Base-by-base conservation (phyloP, 2,113 vertebrate genomes). In the Tychaedon coryphoeus region DNA sequence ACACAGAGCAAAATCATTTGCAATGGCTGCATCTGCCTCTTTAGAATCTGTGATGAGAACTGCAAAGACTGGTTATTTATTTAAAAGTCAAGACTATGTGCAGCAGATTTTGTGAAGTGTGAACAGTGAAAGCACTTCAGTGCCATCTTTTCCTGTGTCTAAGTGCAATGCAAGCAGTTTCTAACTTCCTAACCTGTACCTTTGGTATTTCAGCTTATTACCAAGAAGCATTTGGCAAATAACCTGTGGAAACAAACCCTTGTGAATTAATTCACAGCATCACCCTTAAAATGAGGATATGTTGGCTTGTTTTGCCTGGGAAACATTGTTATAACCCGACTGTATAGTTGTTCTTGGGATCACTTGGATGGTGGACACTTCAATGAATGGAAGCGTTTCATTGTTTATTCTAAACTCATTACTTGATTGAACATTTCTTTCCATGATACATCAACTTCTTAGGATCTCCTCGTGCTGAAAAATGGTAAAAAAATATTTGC, bases 1-100 rank as follows among this genome's bases (percentile, higher is more conserved):
- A 88, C 92, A 85, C 51, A 1, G n/a, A 95, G 67, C 12, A 93
- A 97, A 96, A 95, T 92, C 40, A 92, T 95, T 96, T 95, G 91
- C 87, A 93, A 96, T 85, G 89, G 74, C 70, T 95, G 77, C 93
- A 96, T 95, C 96, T 94, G 94, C 71, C 91, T 95, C 93, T 94
- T 93, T 86, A 79, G 87, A 91, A 93, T 82, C 90, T 22, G 40
- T 72, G 71, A 91, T 70, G 75, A 87, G 94, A 93, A 79, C 53
- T 53, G 57, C 53, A 95, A 95, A 83, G 91, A 75, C 31, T 28
- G 31, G 61, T 84, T 96, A 95, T 95, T 93, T 95, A 89, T 96
- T 95, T 95, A 84, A 95, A 91, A 97, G 80, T 62, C 83, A 89
- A 87, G 87, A 36, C 84, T 87, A 61, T 3, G 2, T 82, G 92